Percentiles rank a stretch among this genome's conserved stretches.
phyloP scores from a whole-genome alignment of 2,797 vertebrate genomes.

The Enteromius afrohamiltoni region DNA sequence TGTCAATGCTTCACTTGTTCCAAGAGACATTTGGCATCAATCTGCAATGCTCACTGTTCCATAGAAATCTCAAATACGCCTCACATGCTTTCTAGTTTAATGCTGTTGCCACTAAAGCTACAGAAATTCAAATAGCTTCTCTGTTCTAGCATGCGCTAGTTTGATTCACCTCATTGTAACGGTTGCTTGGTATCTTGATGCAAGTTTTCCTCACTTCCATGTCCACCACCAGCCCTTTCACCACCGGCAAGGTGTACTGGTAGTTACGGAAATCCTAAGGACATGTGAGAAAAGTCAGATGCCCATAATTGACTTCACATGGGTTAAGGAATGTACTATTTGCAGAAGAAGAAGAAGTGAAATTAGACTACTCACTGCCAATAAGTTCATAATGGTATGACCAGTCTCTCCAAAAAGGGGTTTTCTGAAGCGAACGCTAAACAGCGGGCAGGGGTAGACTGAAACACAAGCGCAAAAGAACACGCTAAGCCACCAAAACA shows the following conservation, averaged over 20 bases:
- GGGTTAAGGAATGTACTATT: neutral
- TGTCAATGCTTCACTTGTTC: constrained; percentile 27
- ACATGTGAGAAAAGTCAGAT: neutral
- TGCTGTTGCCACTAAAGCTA: neutral
- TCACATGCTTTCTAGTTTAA: neutral
- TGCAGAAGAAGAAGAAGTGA: neutral
- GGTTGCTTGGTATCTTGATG: constrained; percentile 98
- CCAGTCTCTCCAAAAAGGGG: constrained; percentile 98
- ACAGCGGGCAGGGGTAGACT: constrained; percentile 98
- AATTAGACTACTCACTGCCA: constrained; percentile 85
- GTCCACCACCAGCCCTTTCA: constrained; percentile 94
- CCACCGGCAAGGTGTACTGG: constrained; percentile 94
- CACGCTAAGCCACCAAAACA: neutral
- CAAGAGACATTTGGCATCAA: neutral
- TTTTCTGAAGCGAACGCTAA: constrained; percentile 96
- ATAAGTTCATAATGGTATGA: constrained; percentile 98
- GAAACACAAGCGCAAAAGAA: constrained; percentile 61
- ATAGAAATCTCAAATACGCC: neutral
- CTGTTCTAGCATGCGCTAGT: neutral
- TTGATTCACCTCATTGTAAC: constrained; percentile 90
- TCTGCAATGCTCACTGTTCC: neutral
- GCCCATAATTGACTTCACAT: neutral
- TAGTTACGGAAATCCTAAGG: constrained; percentile 97
- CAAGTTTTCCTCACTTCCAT: constrained; percentile 98
- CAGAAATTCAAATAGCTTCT: neutral